These are phyloP conservation scores for Salticus scenicus DNA, from an alignment of 2,888 invertebrate genomes.

Conservation along the genomic window DNA sequence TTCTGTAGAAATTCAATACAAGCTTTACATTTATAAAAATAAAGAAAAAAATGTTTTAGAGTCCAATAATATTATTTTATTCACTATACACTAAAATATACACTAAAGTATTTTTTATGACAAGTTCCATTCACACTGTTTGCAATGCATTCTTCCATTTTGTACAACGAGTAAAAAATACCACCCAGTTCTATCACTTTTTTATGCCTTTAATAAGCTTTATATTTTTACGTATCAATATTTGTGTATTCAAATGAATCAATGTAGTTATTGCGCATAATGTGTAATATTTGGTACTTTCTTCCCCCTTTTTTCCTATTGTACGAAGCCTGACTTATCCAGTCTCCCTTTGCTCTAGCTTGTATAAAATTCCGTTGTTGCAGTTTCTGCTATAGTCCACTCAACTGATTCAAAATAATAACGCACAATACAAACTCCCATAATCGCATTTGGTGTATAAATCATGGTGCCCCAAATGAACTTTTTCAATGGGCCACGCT, in stretches of 20 bases:
- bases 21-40: too few relatives aligned
- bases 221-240: not conserved
- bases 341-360: not conserved
- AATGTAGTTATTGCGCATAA: not conserved
- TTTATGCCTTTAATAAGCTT: not conserved
- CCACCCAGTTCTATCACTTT: too few relatives aligned
- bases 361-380: constrained; percentile 9
- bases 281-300: not conserved
- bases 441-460: constrained; percentile 11
- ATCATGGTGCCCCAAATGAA: constrained; percentile 9
- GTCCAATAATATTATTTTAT: too few relatives aligned
- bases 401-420: constrained; percentile 5
- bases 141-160: too few relatives aligned
- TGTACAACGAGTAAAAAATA: too few relatives aligned
- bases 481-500: constrained; percentile 16
- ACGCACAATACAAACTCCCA: not conserved
- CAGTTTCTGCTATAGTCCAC: constrained; percentile 3
- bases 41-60: too few relatives aligned
- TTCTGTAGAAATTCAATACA: too few relatives aligned
- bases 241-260: not conserved
- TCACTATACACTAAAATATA: too few relatives aligned
- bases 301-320: not conserved
- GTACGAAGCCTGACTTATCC: not conserved
- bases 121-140: too few relatives aligned
- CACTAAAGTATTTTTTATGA: too few relatives aligned